These are phyloP conservation scores for Galeruca laticollis DNA, from an alignment of 2,888 invertebrate genomes.

Conservation along the genomic window DNA sequence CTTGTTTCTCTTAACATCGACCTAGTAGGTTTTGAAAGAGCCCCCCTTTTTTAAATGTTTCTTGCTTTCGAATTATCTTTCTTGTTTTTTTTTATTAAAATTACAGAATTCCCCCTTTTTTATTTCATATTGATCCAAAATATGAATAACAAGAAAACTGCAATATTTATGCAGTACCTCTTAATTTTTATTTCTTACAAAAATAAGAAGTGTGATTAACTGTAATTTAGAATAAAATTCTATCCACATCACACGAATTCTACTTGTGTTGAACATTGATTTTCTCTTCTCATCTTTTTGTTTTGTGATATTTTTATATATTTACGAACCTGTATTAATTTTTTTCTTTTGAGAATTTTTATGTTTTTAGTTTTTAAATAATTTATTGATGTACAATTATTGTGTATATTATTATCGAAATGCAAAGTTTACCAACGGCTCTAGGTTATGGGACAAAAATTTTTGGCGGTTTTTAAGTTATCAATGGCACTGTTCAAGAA, in stretches of 20 bases:
- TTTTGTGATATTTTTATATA: conserved; percentile 52
- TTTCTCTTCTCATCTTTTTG: conserved; percentile 45
- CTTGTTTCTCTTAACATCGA: conserved; percentile 28
- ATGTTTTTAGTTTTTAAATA: conserved; percentile 53
- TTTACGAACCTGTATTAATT: conserved; percentile 45
- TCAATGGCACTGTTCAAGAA: too few species aligned
- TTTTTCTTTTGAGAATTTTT: conserved; percentile 51
- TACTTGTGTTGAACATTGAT: conserved; percentile 30
- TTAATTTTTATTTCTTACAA: not conserved
- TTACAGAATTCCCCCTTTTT: conserved; percentile 1
- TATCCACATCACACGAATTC: conserved; percentile 48
- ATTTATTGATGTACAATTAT: conserved; percentile 49
- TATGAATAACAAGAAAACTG: not conserved
- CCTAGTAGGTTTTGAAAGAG: conserved; percentile 34
- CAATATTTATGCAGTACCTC: not conserved
- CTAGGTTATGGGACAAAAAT: not conserved
- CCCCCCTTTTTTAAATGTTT: conserved; percentile 36
- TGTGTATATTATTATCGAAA: conserved; percentile 46
- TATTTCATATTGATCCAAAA: conserved; percentile 2
- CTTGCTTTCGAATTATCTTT: conserved; percentile 24
- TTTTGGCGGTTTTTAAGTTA: not conserved
- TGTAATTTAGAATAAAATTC: conserved; percentile 40
- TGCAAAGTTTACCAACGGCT: conserved; percentile 59
- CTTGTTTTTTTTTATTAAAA: conserved; percentile 21
- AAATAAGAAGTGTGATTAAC: conserved; percentile 8